These are phyloP conservation scores for Scaptomyza caliginosa DNA, from an alignment of 2,888 invertebrate genomes.

Conservation along the genomic window DNA sequence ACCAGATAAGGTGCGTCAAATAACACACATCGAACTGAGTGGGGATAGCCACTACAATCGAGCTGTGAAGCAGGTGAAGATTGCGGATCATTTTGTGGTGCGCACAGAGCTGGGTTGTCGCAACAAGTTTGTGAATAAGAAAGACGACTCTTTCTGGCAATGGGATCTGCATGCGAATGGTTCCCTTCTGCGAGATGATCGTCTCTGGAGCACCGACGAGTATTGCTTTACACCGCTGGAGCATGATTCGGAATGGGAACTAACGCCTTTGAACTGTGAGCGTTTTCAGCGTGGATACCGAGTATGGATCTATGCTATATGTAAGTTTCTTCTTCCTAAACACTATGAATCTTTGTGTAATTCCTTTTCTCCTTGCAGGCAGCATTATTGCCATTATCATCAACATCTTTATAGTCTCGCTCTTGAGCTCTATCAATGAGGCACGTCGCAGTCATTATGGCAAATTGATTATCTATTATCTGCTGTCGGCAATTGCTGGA, in stretches of 20 bases:
- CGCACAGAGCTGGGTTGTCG: constrained; percentile 75
- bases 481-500: constrained; percentile 65
- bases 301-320: constrained; percentile 79
- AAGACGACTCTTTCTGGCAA: constrained; percentile 70
- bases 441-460: constrained; percentile 78
- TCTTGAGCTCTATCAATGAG: constrained; percentile 67
- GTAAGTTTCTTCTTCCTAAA: constrained; percentile 37
- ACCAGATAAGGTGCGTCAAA: constrained; percentile 43
- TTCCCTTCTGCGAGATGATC: constrained; percentile 52
- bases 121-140: constrained; percentile 70
- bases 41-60: constrained; percentile 21
- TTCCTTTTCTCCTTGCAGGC: constrained; percentile 41
- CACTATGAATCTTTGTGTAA: neutral
- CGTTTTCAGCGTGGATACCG: constrained; percentile 75
- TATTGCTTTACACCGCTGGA: constrained; percentile 76
- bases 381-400: constrained; percentile 73
- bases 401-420: constrained; percentile 67
- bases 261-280: constrained; percentile 73
- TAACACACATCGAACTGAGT: constrained; percentile 71
- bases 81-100: constrained; percentile 65
- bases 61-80: constrained; percentile 53
- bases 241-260: constrained; percentile 69
- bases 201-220: constrained; percentile 71
- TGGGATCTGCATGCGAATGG: constrained; percentile 77
- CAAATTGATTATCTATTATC: constrained; percentile 73